phyloP scores from a whole-genome alignment of 2,888 invertebrate species.

The Papilio elwesi region DNA sequence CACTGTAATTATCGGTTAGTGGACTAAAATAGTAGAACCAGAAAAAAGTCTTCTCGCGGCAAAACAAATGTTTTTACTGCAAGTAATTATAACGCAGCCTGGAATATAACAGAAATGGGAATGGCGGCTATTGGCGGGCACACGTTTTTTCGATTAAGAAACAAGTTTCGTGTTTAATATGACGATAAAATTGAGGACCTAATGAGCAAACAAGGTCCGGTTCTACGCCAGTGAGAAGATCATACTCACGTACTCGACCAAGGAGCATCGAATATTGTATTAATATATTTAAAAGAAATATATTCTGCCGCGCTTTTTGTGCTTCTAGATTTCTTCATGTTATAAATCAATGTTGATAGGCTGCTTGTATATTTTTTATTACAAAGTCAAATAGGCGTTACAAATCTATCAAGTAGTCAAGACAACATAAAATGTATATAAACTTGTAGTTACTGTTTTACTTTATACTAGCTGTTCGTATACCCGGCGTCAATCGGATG shows the following conservation, averaged over 20 bases:
- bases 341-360: slow-evolving; percentile 21
- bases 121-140: slow-evolving; percentile 32
- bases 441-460: background rate
- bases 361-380: background rate
- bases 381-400: background rate
- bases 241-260: background rate
- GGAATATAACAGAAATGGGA: slow-evolving; percentile 34
- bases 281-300: slow-evolving; percentile 24
- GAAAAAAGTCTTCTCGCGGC: slow-evolving; percentile 23
- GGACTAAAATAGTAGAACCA: slow-evolving; percentile 31
- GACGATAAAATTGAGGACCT: slow-evolving; percentile 39
- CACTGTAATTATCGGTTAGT: slow-evolving; percentile 40
- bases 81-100: slow-evolving; percentile 28
- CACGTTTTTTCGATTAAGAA: slow-evolving; percentile 37
- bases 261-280: background rate
- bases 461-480: background rate
- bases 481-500: too few relatives aligned
- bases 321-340: slow-evolving; percentile 4
- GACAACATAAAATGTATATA: background rate
- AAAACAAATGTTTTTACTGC: slow-evolving; percentile 32
- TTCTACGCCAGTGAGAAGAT: slow-evolving; percentile 28
- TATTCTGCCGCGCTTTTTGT: background rate
- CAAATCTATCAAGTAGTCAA: background rate
- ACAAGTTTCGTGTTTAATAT: slow-evolving; percentile 40
- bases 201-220: slow-evolving; percentile 36